These are phyloP conservation scores for Macropis europaea DNA, from an alignment of 2,888 invertebrate genomes.

Conservation along the genomic window DNA sequence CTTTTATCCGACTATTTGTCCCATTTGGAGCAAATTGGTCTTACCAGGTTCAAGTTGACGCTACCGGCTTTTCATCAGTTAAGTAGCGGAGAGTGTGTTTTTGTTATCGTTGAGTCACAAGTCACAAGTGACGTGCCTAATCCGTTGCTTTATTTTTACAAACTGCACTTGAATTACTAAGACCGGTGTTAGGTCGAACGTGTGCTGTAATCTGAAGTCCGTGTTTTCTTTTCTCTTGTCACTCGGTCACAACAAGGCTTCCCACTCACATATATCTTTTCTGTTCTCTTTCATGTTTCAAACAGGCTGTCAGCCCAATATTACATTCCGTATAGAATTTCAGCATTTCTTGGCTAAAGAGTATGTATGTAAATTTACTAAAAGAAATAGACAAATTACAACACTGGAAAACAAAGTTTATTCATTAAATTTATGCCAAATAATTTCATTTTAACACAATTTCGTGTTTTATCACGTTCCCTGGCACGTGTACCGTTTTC, in stretches of 20 bases:
- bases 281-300: too few relatives aligned
- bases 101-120: constrained; percentile 16
- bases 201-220: constrained; percentile 15
- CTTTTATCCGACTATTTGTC: not conserved
- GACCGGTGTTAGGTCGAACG: constrained; percentile 32
- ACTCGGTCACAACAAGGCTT: constrained; percentile 26
- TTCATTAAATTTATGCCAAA: too few relatives aligned
- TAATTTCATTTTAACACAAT: too few relatives aligned
- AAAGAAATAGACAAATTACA: too few relatives aligned
- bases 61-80: not conserved
- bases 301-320: too few relatives aligned
- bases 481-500: too few relatives aligned
- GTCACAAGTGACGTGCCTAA: constrained; percentile 29
- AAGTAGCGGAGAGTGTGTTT: constrained; percentile 3
- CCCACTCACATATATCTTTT: too few relatives aligned
- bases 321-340: too few relatives aligned
- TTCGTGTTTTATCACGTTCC: too few relatives aligned
- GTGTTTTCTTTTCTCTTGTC: constrained; percentile 41
- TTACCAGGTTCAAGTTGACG: not conserved
- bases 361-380: too few relatives aligned
- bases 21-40: not conserved
- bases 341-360: too few relatives aligned
- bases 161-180: constrained; percentile 40
- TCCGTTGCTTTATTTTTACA: constrained; percentile 33
- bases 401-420: too few relatives aligned